Evolutionary conservation across 1,140 invertebrate genomes (phyloP).

Genomic region (Trissolcus basalis): DNA sequence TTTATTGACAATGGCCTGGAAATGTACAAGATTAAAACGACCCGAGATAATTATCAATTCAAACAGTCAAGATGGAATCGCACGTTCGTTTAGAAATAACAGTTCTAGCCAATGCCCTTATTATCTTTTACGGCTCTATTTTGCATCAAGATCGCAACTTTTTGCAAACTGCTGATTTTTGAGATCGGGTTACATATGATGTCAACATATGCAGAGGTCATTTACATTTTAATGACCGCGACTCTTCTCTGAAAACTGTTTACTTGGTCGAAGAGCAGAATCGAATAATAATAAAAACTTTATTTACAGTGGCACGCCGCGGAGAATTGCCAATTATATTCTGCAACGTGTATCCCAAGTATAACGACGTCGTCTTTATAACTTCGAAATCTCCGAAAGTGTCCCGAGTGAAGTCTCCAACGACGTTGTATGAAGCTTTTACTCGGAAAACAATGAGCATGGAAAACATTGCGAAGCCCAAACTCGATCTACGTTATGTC

Average conservation of each 20-base stretch:
- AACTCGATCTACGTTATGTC: constrained; percentile 68
- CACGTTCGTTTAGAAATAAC: too few species aligned
- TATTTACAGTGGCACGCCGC: constrained; percentile 20
- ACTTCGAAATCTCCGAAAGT: constrained; percentile 36
- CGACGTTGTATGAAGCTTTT: constrained; percentile 31
- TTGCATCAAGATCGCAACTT: too few species aligned
- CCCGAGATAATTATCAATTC: too few species aligned
- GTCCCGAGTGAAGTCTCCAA: constrained; percentile 29
- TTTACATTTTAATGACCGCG: constrained; percentile 12
- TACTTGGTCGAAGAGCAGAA: not conserved
- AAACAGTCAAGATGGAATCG: too few species aligned
- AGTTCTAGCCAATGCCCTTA: too few species aligned
- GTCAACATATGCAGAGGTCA: not conserved
- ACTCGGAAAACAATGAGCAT: constrained; percentile 67
- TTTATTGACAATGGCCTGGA: too few species aligned
- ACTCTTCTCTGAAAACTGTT: constrained; percentile 4
- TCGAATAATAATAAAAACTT: constrained; percentile 31
- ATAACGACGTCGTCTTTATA: constrained; percentile 39
- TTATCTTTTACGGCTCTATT: too few species aligned
- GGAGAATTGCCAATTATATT: constrained; percentile 43
- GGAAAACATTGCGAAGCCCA: constrained; percentile 68
- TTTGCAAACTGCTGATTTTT: too few species aligned
- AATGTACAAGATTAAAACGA: too few species aligned
- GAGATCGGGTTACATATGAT: too few species aligned
- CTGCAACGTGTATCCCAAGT: constrained; percentile 20